These are phyloP conservation scores for Bothrops jararaca DNA, from an alignment of 2,113 vertebrate species.

Conservation along the genomic window DNA sequence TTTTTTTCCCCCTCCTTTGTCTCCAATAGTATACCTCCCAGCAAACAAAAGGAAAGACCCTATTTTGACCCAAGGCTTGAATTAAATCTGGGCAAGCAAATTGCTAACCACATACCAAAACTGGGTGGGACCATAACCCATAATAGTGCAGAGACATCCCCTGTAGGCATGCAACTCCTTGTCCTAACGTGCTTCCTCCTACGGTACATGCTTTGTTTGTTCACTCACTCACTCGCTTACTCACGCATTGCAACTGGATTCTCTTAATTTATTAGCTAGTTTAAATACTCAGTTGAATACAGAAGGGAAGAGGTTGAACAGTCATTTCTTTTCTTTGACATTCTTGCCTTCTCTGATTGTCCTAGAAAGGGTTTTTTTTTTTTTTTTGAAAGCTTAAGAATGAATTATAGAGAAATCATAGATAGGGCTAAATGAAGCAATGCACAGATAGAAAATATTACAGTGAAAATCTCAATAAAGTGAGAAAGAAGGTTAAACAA, in stretches of 20 bases:
- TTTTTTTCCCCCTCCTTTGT: rapidly evolving
- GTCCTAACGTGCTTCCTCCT: background rate
- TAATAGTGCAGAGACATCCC: background rate
- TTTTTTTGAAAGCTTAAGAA: background rate
- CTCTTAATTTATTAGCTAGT: background rate
- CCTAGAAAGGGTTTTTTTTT: background rate
- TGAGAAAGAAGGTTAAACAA: background rate
- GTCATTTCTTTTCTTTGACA: background rate
- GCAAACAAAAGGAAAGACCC: background rate
- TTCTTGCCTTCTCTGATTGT: background rate
- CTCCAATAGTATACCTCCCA: background rate
- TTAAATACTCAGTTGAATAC: background rate
- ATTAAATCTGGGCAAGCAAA: background rate
- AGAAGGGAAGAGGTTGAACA: background rate
- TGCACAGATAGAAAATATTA: background rate
- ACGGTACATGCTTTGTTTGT: background rate
- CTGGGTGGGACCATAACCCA: background rate
- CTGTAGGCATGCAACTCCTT: background rate
- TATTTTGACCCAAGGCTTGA: background rate
- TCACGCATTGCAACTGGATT: background rate
- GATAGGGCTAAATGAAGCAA: background rate
- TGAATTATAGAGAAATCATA: background rate
- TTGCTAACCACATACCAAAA: background rate
- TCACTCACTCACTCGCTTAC: background rate
- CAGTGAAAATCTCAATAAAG: background rate